A percentile compares a stretch with the other conserved stretches of the same genome.
Evolutionary conservation across 2,113 vertebrate genomes (phyloP).

Genomic region (Sebastes fasciatus): DNA sequence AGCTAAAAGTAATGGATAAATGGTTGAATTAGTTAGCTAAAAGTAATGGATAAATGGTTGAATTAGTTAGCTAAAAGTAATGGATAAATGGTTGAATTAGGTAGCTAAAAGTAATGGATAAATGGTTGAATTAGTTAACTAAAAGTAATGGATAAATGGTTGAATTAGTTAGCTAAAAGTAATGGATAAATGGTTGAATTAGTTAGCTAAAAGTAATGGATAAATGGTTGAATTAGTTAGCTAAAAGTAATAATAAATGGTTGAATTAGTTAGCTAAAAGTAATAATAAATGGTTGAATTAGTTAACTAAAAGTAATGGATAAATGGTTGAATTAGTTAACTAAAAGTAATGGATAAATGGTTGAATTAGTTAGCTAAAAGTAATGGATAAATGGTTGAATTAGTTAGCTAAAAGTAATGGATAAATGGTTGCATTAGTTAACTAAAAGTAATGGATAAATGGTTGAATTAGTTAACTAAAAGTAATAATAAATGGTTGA

Average conservation of each 20-base stretch:
- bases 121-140: background rate
- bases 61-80: background rate
- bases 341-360: background rate
- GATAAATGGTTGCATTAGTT: too few species aligned
- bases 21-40: too few species aligned
- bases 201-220: background rate
- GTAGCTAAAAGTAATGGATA: background rate
- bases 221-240: background rate
- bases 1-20: too few species aligned
- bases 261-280: background rate
- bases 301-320: background rate
- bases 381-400: too few species aligned
- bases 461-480: background rate
- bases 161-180: too few species aligned
- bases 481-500: too few species aligned
- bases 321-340: too few species aligned
- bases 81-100: too few species aligned
- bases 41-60: background rate
- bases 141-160: too few species aligned
- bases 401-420: background rate
- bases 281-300: background rate
- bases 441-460: background rate
- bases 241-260: background rate
- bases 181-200: too few species aligned
- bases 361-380: background rate